Evolutionary conservation across 2,113 vertebrate genomes (phyloP).

Genomic region (Paratilapia polleni): DNA sequence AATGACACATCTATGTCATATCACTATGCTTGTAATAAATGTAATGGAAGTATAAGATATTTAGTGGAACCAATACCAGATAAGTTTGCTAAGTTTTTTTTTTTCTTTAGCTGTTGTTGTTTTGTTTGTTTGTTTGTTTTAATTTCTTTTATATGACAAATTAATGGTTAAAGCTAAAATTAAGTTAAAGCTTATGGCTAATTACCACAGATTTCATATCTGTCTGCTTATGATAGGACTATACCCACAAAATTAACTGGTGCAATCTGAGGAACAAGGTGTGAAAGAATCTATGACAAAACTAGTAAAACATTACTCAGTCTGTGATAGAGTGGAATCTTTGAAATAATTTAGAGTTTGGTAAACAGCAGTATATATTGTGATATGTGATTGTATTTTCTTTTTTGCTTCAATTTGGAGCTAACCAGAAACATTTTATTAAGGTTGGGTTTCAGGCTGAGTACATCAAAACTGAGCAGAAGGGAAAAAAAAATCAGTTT

Average conservation of each 20-base stretch:
- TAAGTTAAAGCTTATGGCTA: background rate
- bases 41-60: background rate
- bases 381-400: background rate
- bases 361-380: background rate
- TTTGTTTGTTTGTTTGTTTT: no score
- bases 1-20: background rate
- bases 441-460: constrained; percentile 13
- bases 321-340: background rate
- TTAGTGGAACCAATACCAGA: background rate
- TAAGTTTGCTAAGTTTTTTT: background rate
- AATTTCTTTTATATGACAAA: no score
- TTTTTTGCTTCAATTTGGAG: background rate
- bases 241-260: background rate
- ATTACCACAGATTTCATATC: background rate
- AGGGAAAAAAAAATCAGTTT: constrained; percentile 9
- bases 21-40: background rate
- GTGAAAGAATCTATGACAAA: background rate
- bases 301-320: no score
- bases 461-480: background rate
- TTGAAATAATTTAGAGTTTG: background rate
- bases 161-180: background rate
- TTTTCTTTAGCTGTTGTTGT: no score
- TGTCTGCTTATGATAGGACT: background rate
- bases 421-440: background rate
- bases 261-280: background rate